Conservation (phyloP, 2,888 invertebrate genomes). For the Macrosiphum euphorbiae region DNA sequence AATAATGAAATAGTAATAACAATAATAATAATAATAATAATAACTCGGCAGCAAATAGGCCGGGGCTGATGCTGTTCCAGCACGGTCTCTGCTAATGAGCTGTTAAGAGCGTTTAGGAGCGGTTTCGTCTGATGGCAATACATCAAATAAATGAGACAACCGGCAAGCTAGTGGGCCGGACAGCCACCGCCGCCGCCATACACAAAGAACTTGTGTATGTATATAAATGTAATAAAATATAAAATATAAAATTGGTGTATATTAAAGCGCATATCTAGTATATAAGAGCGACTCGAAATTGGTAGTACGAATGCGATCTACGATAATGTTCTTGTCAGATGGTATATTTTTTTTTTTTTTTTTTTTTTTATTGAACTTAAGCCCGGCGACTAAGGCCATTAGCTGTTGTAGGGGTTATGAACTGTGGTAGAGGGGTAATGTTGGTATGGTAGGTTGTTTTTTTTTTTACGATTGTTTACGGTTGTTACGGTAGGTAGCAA, state of each 20-base stretch:
- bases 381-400: too few species aligned
- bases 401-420: too few species aligned
- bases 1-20: constrained; percentile 58
- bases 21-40: constrained; percentile 57
- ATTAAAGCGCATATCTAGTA: too few species aligned
- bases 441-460: too few species aligned
- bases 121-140: constrained; percentile 58
- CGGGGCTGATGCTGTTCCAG: constrained; percentile 7
- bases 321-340: constrained; percentile 20
- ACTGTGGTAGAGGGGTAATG: too few species aligned
- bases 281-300: not conserved
- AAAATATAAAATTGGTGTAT: constrained; percentile 2
- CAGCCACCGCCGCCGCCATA: not conserved
- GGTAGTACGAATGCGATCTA: constrained; percentile 45
- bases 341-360: too few species aligned
- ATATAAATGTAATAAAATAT: constrained; percentile 16
- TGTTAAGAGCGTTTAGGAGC: constrained; percentile 63
- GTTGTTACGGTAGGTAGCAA: too few species aligned
- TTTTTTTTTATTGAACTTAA: too few species aligned
- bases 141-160: constrained; percentile 64
- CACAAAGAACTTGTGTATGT: not conserved
- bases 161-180: constrained; percentile 42
- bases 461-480: too few species aligned
- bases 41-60: constrained; percentile 44
- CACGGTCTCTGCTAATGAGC: constrained; percentile 55